A percentile compares a stretch with the other conserved stretches of the same genome.
Evolutionary conservation across 2,888 invertebrate species (phyloP).

Genomic region (Magallana nippona): DNA sequence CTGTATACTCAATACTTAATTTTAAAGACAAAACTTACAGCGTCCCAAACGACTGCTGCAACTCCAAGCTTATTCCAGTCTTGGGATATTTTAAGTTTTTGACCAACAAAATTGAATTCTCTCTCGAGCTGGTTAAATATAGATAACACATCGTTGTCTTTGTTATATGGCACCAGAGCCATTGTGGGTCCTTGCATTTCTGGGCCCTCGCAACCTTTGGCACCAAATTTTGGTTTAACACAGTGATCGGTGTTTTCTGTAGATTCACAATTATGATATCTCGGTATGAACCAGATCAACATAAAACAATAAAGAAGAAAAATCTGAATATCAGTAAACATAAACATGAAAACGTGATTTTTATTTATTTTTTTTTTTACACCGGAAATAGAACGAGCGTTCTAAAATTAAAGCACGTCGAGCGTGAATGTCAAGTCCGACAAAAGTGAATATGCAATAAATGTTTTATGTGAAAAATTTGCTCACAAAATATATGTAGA

Average conservation of each 20-base stretch:
- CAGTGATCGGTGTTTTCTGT: background rate
- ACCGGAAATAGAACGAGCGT: background rate
- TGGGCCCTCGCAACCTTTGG: background rate
- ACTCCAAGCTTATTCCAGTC: constrained; percentile 76
- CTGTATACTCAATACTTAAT: too few relatives aligned
- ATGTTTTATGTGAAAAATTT: too few relatives aligned
- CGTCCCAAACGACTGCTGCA: constrained; percentile 79
- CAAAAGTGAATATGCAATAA: too few relatives aligned
- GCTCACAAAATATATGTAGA: too few relatives aligned
- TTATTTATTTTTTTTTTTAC: background rate
- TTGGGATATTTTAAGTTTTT: constrained; percentile 71
- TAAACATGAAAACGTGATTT: too few relatives aligned
- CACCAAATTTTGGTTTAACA: background rate
- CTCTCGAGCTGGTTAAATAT: constrained; percentile 64
- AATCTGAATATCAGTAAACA: background rate
- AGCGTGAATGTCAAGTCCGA: too few relatives aligned
- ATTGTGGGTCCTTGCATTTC: background rate
- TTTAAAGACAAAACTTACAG: constrained; percentile 70
- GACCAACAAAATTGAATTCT: constrained; percentile 65
- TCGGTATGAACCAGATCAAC: background rate
- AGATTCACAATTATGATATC: background rate
- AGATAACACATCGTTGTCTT: constrained; percentile 53
- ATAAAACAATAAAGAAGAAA: background rate
- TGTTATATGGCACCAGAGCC: constrained; percentile 67
- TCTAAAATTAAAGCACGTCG: background rate